Conservation (phyloP, 1,140 invertebrate species). For the Eurosta solidaginis region DNA sequence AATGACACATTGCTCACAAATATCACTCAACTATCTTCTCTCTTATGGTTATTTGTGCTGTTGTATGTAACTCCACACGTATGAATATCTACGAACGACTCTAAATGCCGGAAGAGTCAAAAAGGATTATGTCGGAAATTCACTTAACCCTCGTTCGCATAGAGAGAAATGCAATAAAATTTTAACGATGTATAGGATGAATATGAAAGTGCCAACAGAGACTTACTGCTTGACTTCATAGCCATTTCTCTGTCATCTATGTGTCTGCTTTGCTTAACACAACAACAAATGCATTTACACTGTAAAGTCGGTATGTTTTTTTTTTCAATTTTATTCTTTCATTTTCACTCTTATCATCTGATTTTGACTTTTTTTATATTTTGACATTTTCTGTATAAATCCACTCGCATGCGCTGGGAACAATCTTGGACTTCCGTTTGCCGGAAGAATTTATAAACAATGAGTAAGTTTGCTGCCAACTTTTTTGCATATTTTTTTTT, state of each 20-base stretch:
- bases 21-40: too few species aligned
- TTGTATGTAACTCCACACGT: not conserved
- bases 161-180: not conserved
- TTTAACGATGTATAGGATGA: not conserved
- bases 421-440: not conserved
- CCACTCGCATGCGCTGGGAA: not conserved
- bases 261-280: not conserved
- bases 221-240: not conserved
- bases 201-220: not conserved
- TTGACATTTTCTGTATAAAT: not conserved
- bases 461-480: not conserved
- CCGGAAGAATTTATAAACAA: slow-evolving; percentile 23
- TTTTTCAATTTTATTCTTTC: not conserved
- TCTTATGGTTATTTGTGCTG: too few species aligned
- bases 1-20: too few species aligned
- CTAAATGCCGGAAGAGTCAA: not conserved
- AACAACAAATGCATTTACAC: not conserved
- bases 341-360: not conserved
- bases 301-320: not conserved
- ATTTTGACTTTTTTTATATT: not conserved
- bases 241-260: not conserved
- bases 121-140: slow-evolving; percentile 17
- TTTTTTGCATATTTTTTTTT: not conserved
- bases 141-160: not conserved
- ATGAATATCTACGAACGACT: not conserved